Evolutionary conservation across 2,797 vertebrate species (phyloP).

Genomic region (Chelon auratus): DNA sequence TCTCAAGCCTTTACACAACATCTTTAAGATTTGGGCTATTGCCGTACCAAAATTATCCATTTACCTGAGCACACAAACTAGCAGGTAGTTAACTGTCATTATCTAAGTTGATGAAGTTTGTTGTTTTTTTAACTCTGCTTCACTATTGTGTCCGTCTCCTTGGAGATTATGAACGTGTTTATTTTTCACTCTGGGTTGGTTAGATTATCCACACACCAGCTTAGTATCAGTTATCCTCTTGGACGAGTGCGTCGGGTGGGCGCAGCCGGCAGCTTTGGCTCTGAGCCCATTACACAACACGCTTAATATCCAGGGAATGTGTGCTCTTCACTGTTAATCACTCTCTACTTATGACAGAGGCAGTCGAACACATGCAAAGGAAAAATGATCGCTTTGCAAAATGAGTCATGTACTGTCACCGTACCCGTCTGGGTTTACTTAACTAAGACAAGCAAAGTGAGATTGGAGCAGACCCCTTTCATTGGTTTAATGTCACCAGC

Average conservation of each 20-base stretch:
- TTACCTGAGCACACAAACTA: neutral
- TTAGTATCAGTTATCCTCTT: slow-evolving; percentile 65
- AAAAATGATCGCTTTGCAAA: slow-evolving; percentile 1
- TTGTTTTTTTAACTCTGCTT: slow-evolving; percentile 30
- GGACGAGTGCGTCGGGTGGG: slow-evolving; percentile 38
- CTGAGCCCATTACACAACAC: slow-evolving; percentile 76
- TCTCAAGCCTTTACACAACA: neutral
- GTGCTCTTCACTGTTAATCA: slow-evolving; percentile 68
- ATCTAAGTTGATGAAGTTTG: slow-evolving; percentile 22
- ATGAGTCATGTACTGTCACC: neutral
- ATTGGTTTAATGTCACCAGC: slow-evolving; percentile 9
- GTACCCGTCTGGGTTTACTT: neutral
- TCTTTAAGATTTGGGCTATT: slow-evolving; percentile 10
- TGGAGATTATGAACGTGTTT: slow-evolving; percentile 52
- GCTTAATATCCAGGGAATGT: slow-evolving; percentile 66
- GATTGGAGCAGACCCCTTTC: slow-evolving; percentile 14
- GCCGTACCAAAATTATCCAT: neutral
- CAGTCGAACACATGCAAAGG: slow-evolving; percentile 35
- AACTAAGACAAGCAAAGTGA: slow-evolving; percentile 9
- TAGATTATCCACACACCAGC: slow-evolving; percentile 71
- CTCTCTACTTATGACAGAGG: slow-evolving; percentile 49
- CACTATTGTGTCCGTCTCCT: slow-evolving; percentile 45
- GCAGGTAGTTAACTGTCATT: slow-evolving; percentile 11
- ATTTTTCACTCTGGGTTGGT: slow-evolving; percentile 34
- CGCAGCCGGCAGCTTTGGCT: slow-evolving; percentile 65